Conservation (phyloP, 2,113 vertebrate genomes). For the Takifugu flavidus region DNA sequence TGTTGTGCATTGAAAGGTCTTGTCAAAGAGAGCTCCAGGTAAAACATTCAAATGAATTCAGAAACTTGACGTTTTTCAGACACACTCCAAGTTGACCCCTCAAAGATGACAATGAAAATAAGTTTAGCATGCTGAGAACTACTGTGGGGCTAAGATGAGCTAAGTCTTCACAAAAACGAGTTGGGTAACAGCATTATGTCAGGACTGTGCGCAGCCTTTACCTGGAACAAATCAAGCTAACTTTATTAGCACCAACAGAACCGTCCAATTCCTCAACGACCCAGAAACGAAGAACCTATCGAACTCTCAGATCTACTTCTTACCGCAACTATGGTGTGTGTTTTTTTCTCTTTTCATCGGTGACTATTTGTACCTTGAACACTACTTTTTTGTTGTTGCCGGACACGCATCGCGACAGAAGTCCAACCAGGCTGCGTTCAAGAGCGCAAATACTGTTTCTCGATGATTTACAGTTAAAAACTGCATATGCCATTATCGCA, state of each 20-base stretch:
- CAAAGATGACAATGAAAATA: too few relatives aligned
- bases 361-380: slow-evolving; percentile 37
- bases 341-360: neutral
- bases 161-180: too few relatives aligned
- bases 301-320: neutral
- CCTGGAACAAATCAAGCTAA: slow-evolving; percentile 22
- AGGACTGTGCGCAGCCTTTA: slow-evolving; percentile 7
- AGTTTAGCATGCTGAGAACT: too few relatives aligned
- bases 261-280: slow-evolving; percentile 1
- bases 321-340: neutral
- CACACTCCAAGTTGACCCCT: too few relatives aligned
- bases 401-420: slow-evolving; percentile 55
- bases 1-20: too few relatives aligned
- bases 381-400: neutral
- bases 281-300: neutral
- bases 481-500: neutral
- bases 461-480: neutral
- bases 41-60: too few relatives aligned
- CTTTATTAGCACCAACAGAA: neutral
- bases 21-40: too few relatives aligned
- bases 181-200: too few relatives aligned
- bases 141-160: too few relatives aligned
- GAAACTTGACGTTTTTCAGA: too few relatives aligned
- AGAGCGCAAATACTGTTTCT: slow-evolving; percentile 14
- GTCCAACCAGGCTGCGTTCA: slow-evolving; percentile 34